Evolutionary conservation across 2,113 vertebrate species (phyloP).

Genomic region (Rhadina sibilatrix): DNA sequence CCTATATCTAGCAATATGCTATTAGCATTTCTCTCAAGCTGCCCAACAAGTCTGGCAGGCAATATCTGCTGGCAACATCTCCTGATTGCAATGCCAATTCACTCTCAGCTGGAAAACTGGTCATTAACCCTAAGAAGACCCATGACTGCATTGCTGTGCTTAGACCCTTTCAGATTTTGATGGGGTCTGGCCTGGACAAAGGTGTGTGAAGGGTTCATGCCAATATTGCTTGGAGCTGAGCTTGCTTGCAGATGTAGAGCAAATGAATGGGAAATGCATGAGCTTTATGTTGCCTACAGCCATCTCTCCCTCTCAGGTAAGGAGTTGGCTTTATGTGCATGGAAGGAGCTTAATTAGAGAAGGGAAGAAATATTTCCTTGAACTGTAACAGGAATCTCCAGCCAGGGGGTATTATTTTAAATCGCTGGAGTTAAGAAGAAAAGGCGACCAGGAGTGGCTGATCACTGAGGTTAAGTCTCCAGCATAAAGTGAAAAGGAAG

Average conservation of each 20-base stretch:
- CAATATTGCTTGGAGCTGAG: background rate
- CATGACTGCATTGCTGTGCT: background rate
- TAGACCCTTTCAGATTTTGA: background rate
- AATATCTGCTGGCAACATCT: background rate
- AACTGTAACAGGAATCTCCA: constrained; percentile 5
- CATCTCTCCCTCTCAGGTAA: background rate
- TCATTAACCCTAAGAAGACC: background rate
- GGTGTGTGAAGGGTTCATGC: background rate
- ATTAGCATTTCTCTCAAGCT: background rate
- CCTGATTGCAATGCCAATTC: background rate
- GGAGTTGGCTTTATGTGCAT: background rate
- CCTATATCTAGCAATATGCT: background rate
- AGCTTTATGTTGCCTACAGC: background rate
- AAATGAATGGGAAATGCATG: background rate
- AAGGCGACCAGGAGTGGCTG: background rate
- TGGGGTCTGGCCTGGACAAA: background rate
- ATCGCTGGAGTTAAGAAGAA: background rate
- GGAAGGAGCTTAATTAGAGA: constrained; percentile 14
- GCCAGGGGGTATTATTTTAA: constrained; percentile 34
- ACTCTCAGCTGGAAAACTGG: background rate
- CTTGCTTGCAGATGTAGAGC: background rate
- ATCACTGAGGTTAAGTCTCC: background rate
- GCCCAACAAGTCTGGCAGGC: constrained; percentile 3
- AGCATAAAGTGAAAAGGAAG: background rate
- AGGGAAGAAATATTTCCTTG: background rate